Conservation (phyloP, 35 echinoderm and acorn worm species). For the Lytechinus variegatus region DNA sequence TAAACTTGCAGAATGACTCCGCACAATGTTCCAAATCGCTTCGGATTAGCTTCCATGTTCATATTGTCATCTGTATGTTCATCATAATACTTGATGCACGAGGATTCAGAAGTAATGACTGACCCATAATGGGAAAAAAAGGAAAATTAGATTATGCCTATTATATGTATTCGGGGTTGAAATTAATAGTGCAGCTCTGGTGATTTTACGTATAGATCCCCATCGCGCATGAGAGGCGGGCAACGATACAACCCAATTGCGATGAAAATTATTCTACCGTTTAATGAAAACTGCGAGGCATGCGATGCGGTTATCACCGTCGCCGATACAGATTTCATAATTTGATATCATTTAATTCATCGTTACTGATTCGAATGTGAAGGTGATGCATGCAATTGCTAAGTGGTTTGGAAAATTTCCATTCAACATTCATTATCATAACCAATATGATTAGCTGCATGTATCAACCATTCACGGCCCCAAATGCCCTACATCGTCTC, state of each 20-base stretch:
- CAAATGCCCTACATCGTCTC: background rate
- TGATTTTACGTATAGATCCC: background rate
- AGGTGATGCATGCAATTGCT: background rate
- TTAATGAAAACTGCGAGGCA: conserved; percentile 10
- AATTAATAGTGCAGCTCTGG: background rate
- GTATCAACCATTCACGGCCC: background rate
- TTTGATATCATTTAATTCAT: background rate
- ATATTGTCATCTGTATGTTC: too few relatives aligned
- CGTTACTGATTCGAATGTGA: background rate
- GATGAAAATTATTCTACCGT: background rate
- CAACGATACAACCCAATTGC: background rate
- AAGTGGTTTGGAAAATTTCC: background rate
- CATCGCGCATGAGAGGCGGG: background rate
- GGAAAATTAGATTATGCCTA: background rate
- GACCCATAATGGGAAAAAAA: background rate
- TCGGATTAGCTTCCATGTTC: too few relatives aligned
- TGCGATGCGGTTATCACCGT: background rate
- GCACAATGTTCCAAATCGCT: too few relatives aligned
- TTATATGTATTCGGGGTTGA: background rate
- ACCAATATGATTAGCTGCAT: background rate
- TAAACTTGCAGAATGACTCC: too few relatives aligned
- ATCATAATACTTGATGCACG: background rate
- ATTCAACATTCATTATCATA: background rate
- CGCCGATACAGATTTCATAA: conserved; percentile 10
- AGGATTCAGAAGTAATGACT: background rate